A percentile compares a stretch with the other conserved stretches of the same genome.
Conservation (phyloP, 2,797 vertebrate genomes). For the Parauchenoglanis ngamensis region DNA sequence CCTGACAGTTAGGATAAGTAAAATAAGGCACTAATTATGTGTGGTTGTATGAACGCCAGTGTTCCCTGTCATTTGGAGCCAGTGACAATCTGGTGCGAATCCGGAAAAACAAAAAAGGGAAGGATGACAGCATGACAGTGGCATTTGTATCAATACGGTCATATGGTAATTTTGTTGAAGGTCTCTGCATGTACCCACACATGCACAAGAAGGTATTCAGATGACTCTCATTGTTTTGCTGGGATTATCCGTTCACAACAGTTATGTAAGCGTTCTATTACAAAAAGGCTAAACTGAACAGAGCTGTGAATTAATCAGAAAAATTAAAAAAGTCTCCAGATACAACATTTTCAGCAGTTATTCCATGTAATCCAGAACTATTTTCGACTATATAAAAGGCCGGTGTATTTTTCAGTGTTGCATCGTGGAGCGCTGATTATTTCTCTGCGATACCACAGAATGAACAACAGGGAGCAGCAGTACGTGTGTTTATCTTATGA, state of each 20-base stretch:
- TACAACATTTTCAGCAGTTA: not conserved
- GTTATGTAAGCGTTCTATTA: not conserved
- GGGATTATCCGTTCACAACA: not conserved
- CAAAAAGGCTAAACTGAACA: constrained; percentile 1
- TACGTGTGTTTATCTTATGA: constrained; percentile 35
- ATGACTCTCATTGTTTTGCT: not conserved
- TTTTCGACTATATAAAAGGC: not conserved
- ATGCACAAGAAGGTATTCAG: not conserved
- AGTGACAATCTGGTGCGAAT: not conserved
- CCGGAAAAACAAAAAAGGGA: not conserved
- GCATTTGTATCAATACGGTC: not conserved
- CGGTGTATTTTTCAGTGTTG: not conserved
- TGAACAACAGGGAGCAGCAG: constrained; percentile 58
- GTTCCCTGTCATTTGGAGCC: not conserved
- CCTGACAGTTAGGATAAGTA: not conserved
- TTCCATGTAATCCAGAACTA: constrained; percentile 7
- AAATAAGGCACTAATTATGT: not conserved
- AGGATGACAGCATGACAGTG: not conserved
- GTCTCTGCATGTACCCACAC: not conserved
- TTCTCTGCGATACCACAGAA: constrained; percentile 26
- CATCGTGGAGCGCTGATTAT: not conserved
- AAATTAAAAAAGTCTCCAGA: no score
- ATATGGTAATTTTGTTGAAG: not conserved
- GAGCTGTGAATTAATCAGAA: not conserved
- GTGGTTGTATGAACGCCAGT: not conserved